Evolutionary conservation across 2,888 invertebrate genomes (phyloP).

Genomic region (Stenichneumon culpator): DNA sequence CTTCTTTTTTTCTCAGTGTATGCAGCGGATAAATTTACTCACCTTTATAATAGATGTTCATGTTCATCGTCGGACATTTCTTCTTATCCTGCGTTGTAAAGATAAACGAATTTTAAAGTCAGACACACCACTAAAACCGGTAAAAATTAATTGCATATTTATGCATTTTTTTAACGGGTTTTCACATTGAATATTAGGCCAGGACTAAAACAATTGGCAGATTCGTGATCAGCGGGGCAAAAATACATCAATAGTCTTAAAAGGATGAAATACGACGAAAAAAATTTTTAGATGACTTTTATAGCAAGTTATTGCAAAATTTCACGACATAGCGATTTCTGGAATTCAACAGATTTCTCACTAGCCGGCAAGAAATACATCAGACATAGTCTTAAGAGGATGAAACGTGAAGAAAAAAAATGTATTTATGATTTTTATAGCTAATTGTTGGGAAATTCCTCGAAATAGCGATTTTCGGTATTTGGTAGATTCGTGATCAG

Average conservation of each 20-base stretch:
- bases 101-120: neutral
- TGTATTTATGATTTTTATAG: no score
- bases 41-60: conserved; percentile 97
- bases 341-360: no score
- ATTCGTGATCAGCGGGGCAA: neutral
- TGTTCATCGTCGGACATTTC: conserved; percentile 96
- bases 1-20: no score
- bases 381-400: no score
- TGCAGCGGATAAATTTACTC: conserved; percentile 67
- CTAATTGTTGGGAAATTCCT: no score
- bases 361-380: no score
- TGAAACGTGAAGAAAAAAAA: no score
- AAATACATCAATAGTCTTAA: neutral
- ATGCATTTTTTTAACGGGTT: neutral
- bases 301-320: no score
- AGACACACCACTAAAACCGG: neutral
- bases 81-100: conserved; percentile 88
- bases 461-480: no score
- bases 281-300: neutral
- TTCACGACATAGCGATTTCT: no score
- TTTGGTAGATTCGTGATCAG: no score
- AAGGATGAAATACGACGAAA: neutral
- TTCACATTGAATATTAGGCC: neutral
- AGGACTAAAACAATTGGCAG: neutral
- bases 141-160: neutral